These are phyloP conservation scores for Siniperca obscura DNA, from an alignment of 2,797 vertebrate species.

Conservation along the genomic window DNA sequence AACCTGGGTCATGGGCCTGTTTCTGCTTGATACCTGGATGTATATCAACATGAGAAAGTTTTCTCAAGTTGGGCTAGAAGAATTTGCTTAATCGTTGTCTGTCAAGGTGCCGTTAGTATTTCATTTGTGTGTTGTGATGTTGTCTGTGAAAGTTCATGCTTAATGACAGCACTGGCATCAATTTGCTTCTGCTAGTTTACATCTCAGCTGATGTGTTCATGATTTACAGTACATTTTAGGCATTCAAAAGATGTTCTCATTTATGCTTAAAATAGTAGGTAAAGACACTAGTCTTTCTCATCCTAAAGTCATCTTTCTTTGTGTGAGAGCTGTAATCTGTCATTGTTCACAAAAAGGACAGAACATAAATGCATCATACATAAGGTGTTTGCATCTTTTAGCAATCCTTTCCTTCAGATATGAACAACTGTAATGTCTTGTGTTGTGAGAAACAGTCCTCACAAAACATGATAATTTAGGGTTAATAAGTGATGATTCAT, in stretches of 20 bases:
- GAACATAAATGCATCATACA: background rate
- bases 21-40: background rate
- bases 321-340: background rate
- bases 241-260: background rate
- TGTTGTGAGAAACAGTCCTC: background rate
- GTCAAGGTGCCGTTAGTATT: background rate
- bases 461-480: background rate
- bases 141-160: background rate
- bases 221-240: background rate
- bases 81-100: background rate
- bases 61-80: background rate
- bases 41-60: background rate
- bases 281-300: background rate
- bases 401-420: background rate
- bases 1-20: background rate
- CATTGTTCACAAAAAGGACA: background rate
- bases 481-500: background rate
- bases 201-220: background rate
- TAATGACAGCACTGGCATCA: background rate
- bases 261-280: background rate
- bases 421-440: background rate
- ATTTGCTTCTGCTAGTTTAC: background rate
- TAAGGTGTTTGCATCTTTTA: background rate
- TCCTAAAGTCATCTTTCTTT: background rate
- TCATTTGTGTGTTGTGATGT: background rate